phyloP scores from a whole-genome alignment of 2,888 invertebrate genomes.

The Pardosa pseudoannulata region DNA sequence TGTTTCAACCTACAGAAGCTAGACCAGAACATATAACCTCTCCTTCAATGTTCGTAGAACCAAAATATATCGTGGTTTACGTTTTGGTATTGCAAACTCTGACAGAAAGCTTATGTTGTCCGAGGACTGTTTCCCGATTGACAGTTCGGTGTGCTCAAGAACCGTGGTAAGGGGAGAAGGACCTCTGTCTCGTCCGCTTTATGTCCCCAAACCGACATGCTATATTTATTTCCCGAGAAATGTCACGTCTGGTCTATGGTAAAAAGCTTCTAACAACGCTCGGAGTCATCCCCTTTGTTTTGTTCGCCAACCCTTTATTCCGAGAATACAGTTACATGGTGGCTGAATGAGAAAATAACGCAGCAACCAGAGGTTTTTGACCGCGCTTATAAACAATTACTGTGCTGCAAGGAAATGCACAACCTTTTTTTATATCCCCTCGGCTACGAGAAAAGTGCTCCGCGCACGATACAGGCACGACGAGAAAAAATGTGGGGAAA shows the following conservation, averaged over 20 bases:
- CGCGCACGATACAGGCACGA: too few species aligned
- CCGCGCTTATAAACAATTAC: slow-evolving; percentile 65
- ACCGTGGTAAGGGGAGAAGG: background rate
- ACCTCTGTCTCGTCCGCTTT: background rate
- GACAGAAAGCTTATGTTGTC: too few species aligned
- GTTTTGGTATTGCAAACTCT: too few species aligned
- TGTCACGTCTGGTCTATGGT: background rate
- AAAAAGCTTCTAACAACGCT: background rate
- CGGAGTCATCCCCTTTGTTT: slow-evolving; percentile 55
- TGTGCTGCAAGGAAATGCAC: slow-evolving; percentile 13
- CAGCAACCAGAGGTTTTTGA: slow-evolving; percentile 66
- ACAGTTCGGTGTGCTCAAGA: too few species aligned
- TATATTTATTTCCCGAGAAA: background rate
- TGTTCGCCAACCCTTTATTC: slow-evolving; percentile 33
- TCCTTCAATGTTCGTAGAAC: too few species aligned
- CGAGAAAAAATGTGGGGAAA: slow-evolving; percentile 15
- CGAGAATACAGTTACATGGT: slow-evolving; percentile 63
- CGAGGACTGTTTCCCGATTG: too few species aligned
- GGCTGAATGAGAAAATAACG: slow-evolving; percentile 63
- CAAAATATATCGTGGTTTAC: too few species aligned
- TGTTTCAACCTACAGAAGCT: too few species aligned
- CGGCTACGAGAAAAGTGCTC: background rate
- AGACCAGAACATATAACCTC: too few species aligned
- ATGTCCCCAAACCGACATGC: background rate
- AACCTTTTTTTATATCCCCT: slow-evolving; percentile 51